Evolutionary conservation across 2,113 vertebrate species (phyloP).

Genomic region (Chelonoidis abingdonii): DNA sequence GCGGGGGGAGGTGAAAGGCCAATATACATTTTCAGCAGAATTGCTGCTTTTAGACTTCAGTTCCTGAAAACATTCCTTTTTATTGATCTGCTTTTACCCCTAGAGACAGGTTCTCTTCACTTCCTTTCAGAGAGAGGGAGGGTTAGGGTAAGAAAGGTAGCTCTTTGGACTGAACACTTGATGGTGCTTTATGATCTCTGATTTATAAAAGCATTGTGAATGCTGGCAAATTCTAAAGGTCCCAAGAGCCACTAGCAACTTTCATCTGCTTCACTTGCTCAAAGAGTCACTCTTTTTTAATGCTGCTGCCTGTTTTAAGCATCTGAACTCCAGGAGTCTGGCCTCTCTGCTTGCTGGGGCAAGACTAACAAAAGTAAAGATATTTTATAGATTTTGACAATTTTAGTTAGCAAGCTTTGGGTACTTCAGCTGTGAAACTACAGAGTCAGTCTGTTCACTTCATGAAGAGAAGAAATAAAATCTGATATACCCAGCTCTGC

Average conservation of each 20-base stretch:
- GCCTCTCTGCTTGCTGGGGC: neutral
- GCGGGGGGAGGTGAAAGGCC: neutral
- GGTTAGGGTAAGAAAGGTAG: neutral
- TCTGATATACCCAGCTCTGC: neutral
- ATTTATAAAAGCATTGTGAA: neutral
- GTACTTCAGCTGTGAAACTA: slow-evolving; percentile 33
- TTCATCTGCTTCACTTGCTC: slow-evolving; percentile 36
- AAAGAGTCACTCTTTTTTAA: slow-evolving; percentile 7
- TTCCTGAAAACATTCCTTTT: neutral
- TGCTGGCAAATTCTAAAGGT: neutral
- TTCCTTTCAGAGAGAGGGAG: neutral
- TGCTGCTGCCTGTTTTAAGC: neutral
- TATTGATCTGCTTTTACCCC: neutral
- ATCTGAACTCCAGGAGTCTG: neutral
- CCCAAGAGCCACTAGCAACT: neutral
- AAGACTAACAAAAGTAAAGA: slow-evolving; percentile 44
- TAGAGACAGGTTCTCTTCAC: neutral
- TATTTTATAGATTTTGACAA: slow-evolving; percentile 31
- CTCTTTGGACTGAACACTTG: neutral
- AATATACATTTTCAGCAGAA: neutral
- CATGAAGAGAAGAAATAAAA: slow-evolving; percentile 23
- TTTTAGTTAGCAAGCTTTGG: slow-evolving; percentile 19
- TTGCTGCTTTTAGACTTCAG: neutral
- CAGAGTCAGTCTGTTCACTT: neutral
- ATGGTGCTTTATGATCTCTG: neutral